Percentiles rank a stretch among this genome's conserved stretches.
These are phyloP conservation scores for Leptopilina myrica DNA, from an alignment of 2,888 invertebrate species.

Conservation along the genomic window DNA sequence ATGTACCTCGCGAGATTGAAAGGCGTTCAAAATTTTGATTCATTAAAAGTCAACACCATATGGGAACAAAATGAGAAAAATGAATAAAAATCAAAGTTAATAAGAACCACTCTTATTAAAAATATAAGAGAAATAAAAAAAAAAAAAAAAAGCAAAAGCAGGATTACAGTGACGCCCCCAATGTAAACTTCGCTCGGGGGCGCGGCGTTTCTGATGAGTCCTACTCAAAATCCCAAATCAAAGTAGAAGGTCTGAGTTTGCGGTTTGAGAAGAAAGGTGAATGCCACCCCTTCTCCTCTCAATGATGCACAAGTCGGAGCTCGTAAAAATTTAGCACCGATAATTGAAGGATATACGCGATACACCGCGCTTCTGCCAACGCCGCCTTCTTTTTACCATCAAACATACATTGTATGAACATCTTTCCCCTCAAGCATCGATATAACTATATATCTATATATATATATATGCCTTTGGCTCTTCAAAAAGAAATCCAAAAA, in stretches of 20 bases:
- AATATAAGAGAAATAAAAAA: neutral
- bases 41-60: slow-evolving; percentile 8
- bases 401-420: slow-evolving; percentile 1
- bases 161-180: slow-evolving; percentile 21
- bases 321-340: slow-evolving; percentile 67
- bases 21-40: slow-evolving; percentile 1
- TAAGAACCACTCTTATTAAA: slow-evolving; percentile 21
- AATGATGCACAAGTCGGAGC: slow-evolving; percentile 30
- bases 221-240: neutral
- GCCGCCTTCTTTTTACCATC: slow-evolving; percentile 31
- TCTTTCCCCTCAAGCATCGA: neutral
- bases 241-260: slow-evolving; percentile 27
- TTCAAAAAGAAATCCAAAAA: neutral
- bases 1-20: neutral
- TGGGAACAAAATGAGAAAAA: neutral
- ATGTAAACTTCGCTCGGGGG: slow-evolving; percentile 24
- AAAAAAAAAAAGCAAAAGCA: neutral
- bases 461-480: neutral
- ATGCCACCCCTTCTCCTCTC: slow-evolving; percentile 1
- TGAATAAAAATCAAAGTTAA: neutral
- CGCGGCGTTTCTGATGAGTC: slow-evolving; percentile 28
- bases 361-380: slow-evolving; percentile 41
- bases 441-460: neutral
- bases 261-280: slow-evolving; percentile 22
- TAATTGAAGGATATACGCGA: slow-evolving; percentile 64